Evolutionary conservation across 2,113 vertebrate genomes (phyloP), one percentile per base, ranked within the genome.

Genomic region (Chaenocephalus aceratus): DNA sequence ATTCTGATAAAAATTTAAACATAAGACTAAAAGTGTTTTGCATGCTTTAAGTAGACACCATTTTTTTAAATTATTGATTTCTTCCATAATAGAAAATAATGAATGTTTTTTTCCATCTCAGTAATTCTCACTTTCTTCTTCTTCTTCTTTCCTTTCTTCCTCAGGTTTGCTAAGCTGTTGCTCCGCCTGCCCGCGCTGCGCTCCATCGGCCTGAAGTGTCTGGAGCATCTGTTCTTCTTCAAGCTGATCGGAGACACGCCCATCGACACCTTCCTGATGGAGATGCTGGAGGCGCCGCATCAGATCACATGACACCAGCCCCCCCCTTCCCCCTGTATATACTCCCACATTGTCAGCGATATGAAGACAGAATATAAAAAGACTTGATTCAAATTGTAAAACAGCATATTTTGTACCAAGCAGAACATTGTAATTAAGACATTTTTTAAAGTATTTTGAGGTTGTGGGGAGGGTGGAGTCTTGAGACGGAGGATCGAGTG

Each of bases 171-270:
- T 89, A 98, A 99, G 84, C 95, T 98, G 68, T 93, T 98, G 3
- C 95, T 98, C 57, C 96, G 97, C 57, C 96, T 99, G 45, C 97
- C 97, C 0, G 97, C 97, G 0, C 95, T 99, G 75, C 96, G 97
- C 56, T 99, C 97, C 87, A 99, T 99, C 0, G 97, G 97, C 71
- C 91, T 99, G 75, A 99, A 99, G 77, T 99, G 98, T 93, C 92
- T 99, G 88, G 98, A 99, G 91, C 98, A 99, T 90, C 96, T 99
- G 52, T 99, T 99, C 93, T 99, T 99, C 95, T 99, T 99, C 93
- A 99, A 99, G 92, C 94, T 99, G 62, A 99, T 99, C 0, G 98
- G 98, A 5, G 97, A 99, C 93, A 99, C 97, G 5, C 97, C 98
- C 56, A 99, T 99, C 0, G 98, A 99, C 96, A 99, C 97, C 75